Evolutionary conservation across 2,113 vertebrate species (phyloP).

Genomic region (Dasyornis broadbenti): DNA sequence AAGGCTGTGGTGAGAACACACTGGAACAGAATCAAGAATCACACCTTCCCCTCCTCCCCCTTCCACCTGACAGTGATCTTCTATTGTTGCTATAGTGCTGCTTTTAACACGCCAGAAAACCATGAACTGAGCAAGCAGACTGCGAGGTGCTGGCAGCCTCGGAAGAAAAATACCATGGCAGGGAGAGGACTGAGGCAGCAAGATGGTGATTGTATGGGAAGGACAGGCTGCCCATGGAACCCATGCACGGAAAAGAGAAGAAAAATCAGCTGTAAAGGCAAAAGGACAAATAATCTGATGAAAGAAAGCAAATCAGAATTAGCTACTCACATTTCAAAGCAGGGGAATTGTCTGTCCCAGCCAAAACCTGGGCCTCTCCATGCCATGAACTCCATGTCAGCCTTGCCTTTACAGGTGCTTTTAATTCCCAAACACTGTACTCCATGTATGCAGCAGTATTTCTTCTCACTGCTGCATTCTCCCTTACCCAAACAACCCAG

Average conservation of each 20-base stretch:
- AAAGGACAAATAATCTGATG: not conserved
- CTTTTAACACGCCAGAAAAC: conserved; percentile 24
- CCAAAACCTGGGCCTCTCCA: not conserved
- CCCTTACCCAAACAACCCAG: not conserved
- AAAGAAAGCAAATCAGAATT: conserved; percentile 10
- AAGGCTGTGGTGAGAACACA: conserved; percentile 57
- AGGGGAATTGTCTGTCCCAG: not conserved
- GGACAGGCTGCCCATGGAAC: not conserved
- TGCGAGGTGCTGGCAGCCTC: conserved; percentile 36
- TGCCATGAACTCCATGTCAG: not conserved
- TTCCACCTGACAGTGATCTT: conserved; percentile 48
- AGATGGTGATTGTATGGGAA: not conserved
- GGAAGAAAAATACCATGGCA: not conserved
- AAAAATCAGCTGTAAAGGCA: not conserved
- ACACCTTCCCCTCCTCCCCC: conserved; percentile 40
- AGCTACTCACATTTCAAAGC: not conserved
- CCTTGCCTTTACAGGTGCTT: not conserved
- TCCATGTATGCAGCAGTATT: not conserved
- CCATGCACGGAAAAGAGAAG: not conserved
- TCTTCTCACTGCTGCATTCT: not conserved
- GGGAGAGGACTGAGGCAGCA: not conserved
- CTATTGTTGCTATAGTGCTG: conserved; percentile 47
- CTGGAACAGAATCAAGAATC: conserved; percentile 60
- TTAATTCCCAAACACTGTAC: not conserved
- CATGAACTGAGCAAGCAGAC: conserved; percentile 11